Evolutionary conservation across 2,113 vertebrate genomes (phyloP).

Genomic region (Deroptyus accipitrinus): DNA sequence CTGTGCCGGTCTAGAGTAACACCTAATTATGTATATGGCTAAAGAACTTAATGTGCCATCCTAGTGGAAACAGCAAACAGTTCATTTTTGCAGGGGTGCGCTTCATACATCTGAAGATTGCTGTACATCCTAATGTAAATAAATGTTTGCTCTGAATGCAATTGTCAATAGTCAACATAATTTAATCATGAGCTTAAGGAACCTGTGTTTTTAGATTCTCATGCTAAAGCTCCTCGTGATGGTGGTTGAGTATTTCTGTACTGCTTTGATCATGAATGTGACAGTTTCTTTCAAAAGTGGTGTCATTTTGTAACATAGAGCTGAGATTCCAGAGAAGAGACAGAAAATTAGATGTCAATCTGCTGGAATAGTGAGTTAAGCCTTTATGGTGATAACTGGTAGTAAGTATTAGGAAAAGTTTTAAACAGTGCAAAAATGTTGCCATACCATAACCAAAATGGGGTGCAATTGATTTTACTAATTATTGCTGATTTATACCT

Average conservation of each 20-base stretch:
- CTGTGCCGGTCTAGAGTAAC: background rate
- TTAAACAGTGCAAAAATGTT: background rate
- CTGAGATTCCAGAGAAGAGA: background rate
- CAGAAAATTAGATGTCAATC: background rate
- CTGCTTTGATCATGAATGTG: background rate
- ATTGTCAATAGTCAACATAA: background rate
- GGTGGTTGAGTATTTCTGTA: background rate
- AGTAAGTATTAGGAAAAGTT: background rate
- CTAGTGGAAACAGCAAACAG: background rate
- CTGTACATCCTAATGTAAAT: background rate
- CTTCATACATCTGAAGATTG: background rate
- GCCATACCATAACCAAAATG: background rate
- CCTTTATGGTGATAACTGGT: background rate
- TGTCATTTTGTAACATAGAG: slow-evolving; percentile 1
- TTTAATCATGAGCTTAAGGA: background rate
- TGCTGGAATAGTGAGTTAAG: background rate
- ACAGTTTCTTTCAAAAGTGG: slow-evolving; percentile 24
- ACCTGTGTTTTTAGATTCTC: background rate
- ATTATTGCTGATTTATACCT: background rate
- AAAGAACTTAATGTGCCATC: background rate
- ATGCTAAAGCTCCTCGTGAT: background rate
- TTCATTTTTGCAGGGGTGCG: background rate
- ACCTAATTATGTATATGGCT: background rate
- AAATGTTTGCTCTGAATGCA: background rate
- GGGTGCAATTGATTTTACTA: background rate